phyloP scores from a whole-genome alignment of 2,797 vertebrate species.

The Tachyglossus aculeatus region DNA sequence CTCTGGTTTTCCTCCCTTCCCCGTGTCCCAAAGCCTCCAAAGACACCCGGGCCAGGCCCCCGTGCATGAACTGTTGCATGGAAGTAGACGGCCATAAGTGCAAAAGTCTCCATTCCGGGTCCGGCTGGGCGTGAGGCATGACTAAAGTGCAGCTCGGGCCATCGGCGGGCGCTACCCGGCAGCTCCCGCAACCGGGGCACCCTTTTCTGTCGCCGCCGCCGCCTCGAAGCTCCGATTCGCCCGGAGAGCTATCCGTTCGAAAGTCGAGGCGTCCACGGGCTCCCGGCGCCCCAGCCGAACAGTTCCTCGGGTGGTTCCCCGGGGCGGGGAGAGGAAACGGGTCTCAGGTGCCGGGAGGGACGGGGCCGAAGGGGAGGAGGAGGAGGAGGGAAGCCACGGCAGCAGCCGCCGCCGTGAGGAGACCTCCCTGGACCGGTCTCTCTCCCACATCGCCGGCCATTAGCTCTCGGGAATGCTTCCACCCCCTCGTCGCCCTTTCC shows the following conservation, averaged over 20 bases:
- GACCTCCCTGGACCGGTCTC: too few relatives aligned
- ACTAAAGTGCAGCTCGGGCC: conserved; percentile 77
- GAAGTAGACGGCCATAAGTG: conserved; percentile 88
- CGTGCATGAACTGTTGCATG: conserved; percentile 97
- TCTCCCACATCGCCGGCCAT: too few relatives aligned
- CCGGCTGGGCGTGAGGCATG: conserved; percentile 86
- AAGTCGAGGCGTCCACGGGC: conserved; percentile 42
- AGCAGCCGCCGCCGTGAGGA: too few relatives aligned
- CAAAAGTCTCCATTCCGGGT: conserved; percentile 80
- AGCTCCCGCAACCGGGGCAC: conserved; percentile 64
- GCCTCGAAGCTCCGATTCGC: conserved; percentile 56
- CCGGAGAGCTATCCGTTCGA: conserved; percentile 41
- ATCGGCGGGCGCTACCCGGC: conserved; percentile 70
- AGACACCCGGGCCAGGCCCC: conserved; percentile 83
- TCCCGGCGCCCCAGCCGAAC: background rate
- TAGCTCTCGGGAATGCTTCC: too few relatives aligned
- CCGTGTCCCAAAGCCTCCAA: conserved; percentile 79
- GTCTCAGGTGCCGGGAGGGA: too few relatives aligned
- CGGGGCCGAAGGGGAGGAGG: too few relatives aligned
- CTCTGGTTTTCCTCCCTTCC: conserved; percentile 21
- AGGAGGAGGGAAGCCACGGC: too few relatives aligned
- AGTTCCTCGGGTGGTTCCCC: too few relatives aligned
- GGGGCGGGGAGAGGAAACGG: too few relatives aligned
- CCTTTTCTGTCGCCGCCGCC: conserved; percentile 23
- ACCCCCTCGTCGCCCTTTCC: too few relatives aligned